phyloP scores from a whole-genome alignment of 2,888 invertebrate species.

The Phortica magna region DNA sequence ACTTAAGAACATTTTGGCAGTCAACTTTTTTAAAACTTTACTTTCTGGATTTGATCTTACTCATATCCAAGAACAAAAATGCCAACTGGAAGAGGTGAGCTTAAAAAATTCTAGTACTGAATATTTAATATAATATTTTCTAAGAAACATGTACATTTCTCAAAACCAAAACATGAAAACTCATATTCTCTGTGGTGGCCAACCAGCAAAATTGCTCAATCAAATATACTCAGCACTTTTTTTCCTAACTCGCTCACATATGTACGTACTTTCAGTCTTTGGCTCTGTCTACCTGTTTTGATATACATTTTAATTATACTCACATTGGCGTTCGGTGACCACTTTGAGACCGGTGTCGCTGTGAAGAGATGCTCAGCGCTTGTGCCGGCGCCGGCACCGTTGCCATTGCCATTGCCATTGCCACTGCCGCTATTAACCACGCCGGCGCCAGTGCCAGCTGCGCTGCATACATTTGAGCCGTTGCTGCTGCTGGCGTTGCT shows the following conservation, averaged over 20 bases:
- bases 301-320: conserved; percentile 61
- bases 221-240: not conserved
- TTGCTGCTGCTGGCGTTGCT: conserved; percentile 63
- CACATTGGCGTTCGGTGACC: conserved; percentile 77
- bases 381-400: conserved; percentile 46
- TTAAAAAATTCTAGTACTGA: too few relatives aligned
- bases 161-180: too few relatives aligned
- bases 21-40: too few relatives aligned
- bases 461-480: conserved; percentile 65
- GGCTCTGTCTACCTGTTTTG: not conserved
- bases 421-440: conserved; percentile 47
- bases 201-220: too few relatives aligned
- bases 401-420: conserved; percentile 45
- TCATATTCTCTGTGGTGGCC: too few relatives aligned
- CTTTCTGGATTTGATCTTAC: too few relatives aligned
- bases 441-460: conserved; percentile 57
- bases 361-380: conserved; percentile 73
- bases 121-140: too few relatives aligned
- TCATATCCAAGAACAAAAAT: too few relatives aligned
- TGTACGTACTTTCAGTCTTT: not conserved
- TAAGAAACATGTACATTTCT: too few relatives aligned
- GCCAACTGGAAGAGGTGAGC: too few relatives aligned
- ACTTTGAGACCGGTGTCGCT: conserved; percentile 73
- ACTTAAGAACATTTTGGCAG: too few relatives aligned
- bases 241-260: not conserved